Conservation (phyloP, 2,113 vertebrate genomes). For the Orthochromis malagaraziensis region DNA sequence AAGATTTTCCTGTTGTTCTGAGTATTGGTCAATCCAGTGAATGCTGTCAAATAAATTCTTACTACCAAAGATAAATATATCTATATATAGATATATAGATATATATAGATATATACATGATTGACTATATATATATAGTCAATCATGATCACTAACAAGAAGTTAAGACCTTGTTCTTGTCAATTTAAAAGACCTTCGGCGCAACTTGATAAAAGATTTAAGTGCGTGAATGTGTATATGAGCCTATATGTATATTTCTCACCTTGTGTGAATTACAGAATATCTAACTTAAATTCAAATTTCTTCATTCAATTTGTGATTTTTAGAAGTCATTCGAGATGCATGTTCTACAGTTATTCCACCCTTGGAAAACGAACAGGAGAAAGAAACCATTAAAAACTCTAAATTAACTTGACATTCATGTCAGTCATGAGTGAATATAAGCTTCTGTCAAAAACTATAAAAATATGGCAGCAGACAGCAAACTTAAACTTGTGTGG, state of each 20-base stretch:
- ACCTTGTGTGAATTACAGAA: background rate
- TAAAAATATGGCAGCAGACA: background rate
- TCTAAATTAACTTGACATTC: background rate
- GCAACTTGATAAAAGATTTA: background rate
- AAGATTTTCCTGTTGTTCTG: background rate
- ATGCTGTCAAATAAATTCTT: background rate
- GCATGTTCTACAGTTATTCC: background rate
- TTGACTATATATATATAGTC: background rate
- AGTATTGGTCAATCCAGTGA: background rate
- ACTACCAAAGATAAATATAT: background rate
- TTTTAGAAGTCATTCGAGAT: background rate
- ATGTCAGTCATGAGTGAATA: background rate
- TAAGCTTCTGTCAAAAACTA: background rate
- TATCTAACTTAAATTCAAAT: rapidly evolving
- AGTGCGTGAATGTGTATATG: background rate
- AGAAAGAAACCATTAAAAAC: background rate
- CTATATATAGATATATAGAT: too few relatives aligned
- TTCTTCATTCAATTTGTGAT: background rate
- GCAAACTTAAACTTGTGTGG: background rate
- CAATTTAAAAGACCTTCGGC: background rate
- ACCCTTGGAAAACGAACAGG: background rate
- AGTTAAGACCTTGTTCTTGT: background rate
- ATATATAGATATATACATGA: too few relatives aligned
- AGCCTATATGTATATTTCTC: background rate
- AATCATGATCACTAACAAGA: background rate